phyloP scores from a whole-genome alignment of 2,797 vertebrate genomes.

The Crocodylus rhombifer region DNA sequence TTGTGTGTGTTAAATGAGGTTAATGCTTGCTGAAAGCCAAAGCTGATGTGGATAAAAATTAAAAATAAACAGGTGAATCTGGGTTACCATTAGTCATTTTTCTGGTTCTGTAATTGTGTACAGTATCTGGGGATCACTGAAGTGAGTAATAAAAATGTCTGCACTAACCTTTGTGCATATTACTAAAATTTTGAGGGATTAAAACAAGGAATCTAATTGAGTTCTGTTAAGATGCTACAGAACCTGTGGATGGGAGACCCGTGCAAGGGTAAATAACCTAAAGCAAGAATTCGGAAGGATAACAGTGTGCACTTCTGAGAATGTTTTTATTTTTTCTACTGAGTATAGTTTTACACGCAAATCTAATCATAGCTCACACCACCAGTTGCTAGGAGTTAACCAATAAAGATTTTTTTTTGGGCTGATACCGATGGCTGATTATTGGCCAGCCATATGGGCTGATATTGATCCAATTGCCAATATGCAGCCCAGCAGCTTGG shows the following conservation, averaged over 20 bases:
- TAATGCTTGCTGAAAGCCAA: not conserved
- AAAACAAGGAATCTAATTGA: not conserved
- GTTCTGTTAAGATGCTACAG: not conserved
- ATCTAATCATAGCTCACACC: not conserved
- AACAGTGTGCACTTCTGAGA: not conserved
- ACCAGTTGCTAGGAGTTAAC: no score
- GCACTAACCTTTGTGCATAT: not conserved
- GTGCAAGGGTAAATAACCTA: not conserved
- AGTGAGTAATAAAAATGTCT: not conserved
- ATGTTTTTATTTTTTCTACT: not conserved
- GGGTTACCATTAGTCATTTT: not conserved
- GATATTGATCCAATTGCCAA: no score
- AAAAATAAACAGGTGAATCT: not conserved
- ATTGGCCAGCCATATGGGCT: no score
- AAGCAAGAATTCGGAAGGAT: not conserved
- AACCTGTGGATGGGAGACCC: not conserved
- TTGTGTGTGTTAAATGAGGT: not conserved
- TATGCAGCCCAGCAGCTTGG: no score
- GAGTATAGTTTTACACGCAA: not conserved
- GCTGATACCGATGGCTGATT: no score
- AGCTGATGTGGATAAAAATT: fast-evolving
- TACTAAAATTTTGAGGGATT: not conserved
- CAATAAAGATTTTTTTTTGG: no score
- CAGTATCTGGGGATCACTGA: not conserved
- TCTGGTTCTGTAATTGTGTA: not conserved